A percentile compares a stretch with the other conserved stretches of the same genome.
Evolutionary conservation across 2,113 vertebrate species (phyloP).

Genomic region (Danio rerio): DNA sequence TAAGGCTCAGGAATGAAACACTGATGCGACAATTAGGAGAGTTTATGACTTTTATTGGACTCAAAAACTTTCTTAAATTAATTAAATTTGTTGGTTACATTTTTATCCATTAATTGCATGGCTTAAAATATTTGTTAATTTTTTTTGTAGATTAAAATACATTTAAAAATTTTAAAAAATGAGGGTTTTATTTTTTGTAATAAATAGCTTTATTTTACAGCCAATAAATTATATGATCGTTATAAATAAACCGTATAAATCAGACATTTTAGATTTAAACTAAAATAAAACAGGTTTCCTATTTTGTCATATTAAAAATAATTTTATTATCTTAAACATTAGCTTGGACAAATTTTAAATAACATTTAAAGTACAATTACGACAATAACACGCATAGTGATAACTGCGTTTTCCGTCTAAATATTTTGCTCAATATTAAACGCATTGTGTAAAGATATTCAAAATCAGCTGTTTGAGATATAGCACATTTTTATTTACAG

Average conservation of each 20-base stretch:
- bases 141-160: not conserved
- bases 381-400: not conserved
- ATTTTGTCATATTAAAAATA: not conserved
- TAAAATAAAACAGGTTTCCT: not conserved
- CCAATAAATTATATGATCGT: not conserved
- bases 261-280: no score
- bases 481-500: not conserved
- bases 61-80: not conserved
- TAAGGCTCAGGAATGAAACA: slow-evolving; percentile 25
- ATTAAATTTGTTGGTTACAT: no score
- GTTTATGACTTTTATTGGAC: slow-evolving; percentile 9
- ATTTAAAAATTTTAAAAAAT: not conserved
- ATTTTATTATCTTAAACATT: not conserved
- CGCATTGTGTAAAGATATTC: not conserved
- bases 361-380: not conserved
- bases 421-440: not conserved
- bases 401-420: not conserved
- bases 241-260: not conserved
- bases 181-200: not conserved
- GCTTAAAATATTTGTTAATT: not conserved
- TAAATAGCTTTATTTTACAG: not conserved
- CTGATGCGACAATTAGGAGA: slow-evolving; percentile 32
- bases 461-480: not conserved
- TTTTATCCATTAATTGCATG: not conserved
- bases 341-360: not conserved